Percentiles rank a stretch among this genome's conserved stretches.
phyloP scores from a whole-genome alignment of 2,888 invertebrate genomes.

The Argyresthia albistria region DNA sequence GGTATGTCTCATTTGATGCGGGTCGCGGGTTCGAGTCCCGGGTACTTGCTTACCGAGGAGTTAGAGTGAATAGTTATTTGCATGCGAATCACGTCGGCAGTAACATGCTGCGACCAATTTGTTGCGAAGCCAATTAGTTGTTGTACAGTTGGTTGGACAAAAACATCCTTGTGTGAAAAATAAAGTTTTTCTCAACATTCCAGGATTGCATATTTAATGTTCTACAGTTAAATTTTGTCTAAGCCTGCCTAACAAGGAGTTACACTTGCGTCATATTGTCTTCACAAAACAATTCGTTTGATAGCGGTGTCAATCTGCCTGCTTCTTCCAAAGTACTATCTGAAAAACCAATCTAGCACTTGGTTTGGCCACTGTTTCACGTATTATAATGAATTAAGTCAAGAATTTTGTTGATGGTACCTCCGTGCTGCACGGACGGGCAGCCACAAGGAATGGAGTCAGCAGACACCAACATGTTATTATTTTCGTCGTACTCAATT shows the following conservation, averaged over 20 bases:
- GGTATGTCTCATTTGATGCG: background rate
- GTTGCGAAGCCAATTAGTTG: conserved; percentile 53
- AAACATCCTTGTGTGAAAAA: too few relatives aligned
- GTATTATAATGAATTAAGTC: too few relatives aligned
- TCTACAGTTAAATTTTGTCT: too few relatives aligned
- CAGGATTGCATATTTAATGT: too few relatives aligned
- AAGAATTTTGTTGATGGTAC: background rate
- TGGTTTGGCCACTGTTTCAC: too few relatives aligned
- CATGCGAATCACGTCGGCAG: conserved; percentile 29
- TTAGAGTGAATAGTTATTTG: conserved; percentile 16
- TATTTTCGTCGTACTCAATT: conserved; percentile 22
- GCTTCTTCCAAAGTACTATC: too few relatives aligned
- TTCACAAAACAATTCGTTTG: too few relatives aligned
- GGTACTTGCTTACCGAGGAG: background rate
- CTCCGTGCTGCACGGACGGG: conserved; percentile 38
- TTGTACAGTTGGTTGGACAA: background rate
- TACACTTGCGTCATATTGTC: too few relatives aligned
- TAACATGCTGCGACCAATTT: conserved; percentile 28
- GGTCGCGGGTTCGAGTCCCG: background rate
- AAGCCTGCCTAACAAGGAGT: too few relatives aligned
- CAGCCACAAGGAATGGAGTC: conserved; percentile 46
- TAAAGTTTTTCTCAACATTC: too few relatives aligned
- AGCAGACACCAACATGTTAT: conserved; percentile 26
- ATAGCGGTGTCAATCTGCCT: too few relatives aligned
- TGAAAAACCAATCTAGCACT: too few relatives aligned